Percentiles rank a stretch among this genome's conserved stretches.
Evolutionary conservation across 2,797 vertebrate species (phyloP).

Genomic region (Glossophaga mutica): DNA sequence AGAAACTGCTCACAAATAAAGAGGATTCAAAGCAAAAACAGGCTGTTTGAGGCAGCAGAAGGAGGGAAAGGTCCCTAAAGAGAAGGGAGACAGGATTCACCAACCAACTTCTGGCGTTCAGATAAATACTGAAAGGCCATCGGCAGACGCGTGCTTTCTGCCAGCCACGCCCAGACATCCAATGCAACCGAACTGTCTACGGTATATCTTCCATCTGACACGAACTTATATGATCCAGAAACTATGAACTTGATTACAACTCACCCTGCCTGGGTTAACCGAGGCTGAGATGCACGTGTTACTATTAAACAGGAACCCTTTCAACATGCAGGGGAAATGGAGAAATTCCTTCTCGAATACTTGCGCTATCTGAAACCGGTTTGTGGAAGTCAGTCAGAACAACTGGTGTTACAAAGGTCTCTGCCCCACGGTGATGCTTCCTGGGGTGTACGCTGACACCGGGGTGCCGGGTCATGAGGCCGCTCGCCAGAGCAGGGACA

Average conservation of each 20-base stretch:
- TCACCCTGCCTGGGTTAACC: conserved; percentile 27
- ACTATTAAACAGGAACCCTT: conserved; percentile 30
- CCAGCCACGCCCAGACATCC: background rate
- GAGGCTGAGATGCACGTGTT: background rate
- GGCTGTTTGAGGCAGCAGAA: background rate
- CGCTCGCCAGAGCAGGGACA: no score
- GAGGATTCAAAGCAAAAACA: background rate
- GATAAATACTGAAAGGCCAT: background rate
- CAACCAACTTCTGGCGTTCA: background rate
- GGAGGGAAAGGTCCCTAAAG: background rate
- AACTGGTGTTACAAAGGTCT: background rate
- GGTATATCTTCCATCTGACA: background rate
- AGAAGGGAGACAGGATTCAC: background rate
- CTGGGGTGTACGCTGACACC: background rate
- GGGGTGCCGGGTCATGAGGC: background rate
- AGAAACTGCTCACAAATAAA: background rate
- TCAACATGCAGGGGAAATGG: background rate
- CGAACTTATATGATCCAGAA: background rate
- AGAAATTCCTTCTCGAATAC: background rate
- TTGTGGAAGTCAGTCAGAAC: background rate
- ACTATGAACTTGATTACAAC: background rate
- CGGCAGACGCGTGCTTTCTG: background rate
- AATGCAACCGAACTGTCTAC: background rate
- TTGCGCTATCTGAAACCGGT: background rate
- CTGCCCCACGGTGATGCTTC: background rate